Base-by-base conservation (phyloP, 2,113 vertebrate genomes). In the Varanus salvator region DNA sequence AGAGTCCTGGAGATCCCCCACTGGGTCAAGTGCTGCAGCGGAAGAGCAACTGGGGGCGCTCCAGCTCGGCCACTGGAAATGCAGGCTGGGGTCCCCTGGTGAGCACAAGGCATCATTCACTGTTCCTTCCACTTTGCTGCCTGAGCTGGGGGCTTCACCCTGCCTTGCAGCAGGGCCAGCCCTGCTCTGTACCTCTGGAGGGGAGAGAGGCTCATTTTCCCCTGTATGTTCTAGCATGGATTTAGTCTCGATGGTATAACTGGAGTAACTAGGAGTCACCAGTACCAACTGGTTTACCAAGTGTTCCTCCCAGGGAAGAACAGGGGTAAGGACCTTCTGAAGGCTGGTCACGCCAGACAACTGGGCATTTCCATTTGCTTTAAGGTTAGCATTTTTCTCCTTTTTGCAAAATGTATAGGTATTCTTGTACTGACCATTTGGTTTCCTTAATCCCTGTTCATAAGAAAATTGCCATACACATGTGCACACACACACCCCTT, bases 381-480 rank as follows among this genome's bases (percentile, higher is more conserved):
- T 68, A 75, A 27, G 5, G 83, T 83, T 76, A 5, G 31, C 60
- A 48, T 17, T n/a, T 34, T 75, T 89, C 50, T 6, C 50, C 60
- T 57, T 66, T 44, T 84, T 84, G 38, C 71, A 66, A 66, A 29
- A 76, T 75, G 75, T 80, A 60, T 25, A 69, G 60, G 31, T 34
- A 54, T 44, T 48, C n/a, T 78, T 77, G 44, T 69, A 23, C 71
- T 75, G 69, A 50, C 31, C 88, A 50, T 89, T 66, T 89, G 81
- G 38, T 89, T 84, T 68, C 27, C n/a, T 38, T 74, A 80, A 71
- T 89, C 54, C 72, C n/a, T 86, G 29, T n/a, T 48, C 75, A 89
- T 52, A 50, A 92, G 31, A 89, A 89, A 50, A 83, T 88, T 90
- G 38, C 81, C 50, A 76, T 83, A 57, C 44, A 92, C 92, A 91